Base-by-base conservation (phyloP, 2,888 invertebrate genomes). In the Tillus elongatus region DNA sequence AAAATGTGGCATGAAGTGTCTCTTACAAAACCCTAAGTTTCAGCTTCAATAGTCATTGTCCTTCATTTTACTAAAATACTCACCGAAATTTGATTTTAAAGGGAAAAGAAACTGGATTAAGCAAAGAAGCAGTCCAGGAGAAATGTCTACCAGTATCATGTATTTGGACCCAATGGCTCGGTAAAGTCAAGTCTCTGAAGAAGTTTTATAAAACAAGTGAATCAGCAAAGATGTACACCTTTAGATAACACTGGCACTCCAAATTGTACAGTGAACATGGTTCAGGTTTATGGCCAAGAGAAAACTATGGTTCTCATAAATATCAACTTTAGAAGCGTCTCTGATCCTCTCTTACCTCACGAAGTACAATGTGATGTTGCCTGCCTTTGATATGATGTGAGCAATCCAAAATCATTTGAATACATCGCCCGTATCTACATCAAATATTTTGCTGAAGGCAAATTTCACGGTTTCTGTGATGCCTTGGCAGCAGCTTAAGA, bases 131-230 rank as follows among this genome's bases (percentile, higher is more conserved):
- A 96, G 61, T 95, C 96, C 2, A 88, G 86, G 60, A 75, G 97
- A 41, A 93, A 87, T 60, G 96, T 97, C 2, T 98, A 96, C 65
- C 86, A 90, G 65, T 97, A 97, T 63, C 92, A 96, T 66, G 89
- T 98, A 6, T 91, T 98, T 54, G 98, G 98, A 1, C 89, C 92
- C 2, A 82, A 85, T 57, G 81, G 82, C 36, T 86, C 86, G 45
- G 98, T 98, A 33, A 98, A 98, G 71, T 92, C 95, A 1, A 85
- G 89, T 6, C 79, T 98, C 51, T 89, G 96, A 66, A 82, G 90
- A 58, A 90, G 86, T 45, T 82, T 95, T 52, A 77, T 97, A 30
- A 84, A 87, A 39, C 80, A 88, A 44, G 82, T 83, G 50, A 75
- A 87, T 58, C 82, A 86, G 71, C 85, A 82, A 60, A 8, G n/a